phyloP scores from a whole-genome alignment of 2,888 invertebrate genomes.

The Leptinotarsa haldemani region DNA sequence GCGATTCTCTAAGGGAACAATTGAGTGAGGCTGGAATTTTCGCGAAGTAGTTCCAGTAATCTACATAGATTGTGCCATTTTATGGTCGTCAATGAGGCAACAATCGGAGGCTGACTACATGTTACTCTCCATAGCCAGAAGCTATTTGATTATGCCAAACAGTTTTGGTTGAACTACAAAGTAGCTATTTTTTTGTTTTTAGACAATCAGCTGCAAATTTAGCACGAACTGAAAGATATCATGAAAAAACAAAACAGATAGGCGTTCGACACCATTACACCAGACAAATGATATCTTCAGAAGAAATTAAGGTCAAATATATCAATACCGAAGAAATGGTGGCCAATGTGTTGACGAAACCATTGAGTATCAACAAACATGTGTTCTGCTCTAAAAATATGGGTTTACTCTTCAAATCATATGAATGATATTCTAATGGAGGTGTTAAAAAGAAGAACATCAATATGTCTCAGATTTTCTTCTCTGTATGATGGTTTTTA shows the following conservation, averaged over 20 bases:
- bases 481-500: background rate
- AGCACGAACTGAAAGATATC: conserved; percentile 3
- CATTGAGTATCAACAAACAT: background rate
- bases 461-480: background rate
- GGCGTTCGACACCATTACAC: conserved; percentile 12
- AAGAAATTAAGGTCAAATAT: background rate
- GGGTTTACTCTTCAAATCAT: conserved; percentile 3
- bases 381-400: conserved; percentile 4
- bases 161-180: background rate
- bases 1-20: conserved; percentile 29
- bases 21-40: conserved; percentile 1
- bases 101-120: conserved; percentile 21
- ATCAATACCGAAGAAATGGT: background rate
- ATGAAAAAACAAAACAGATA: background rate
- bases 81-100: conserved; percentile 17
- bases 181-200: background rate
- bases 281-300: background rate
- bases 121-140: conserved; percentile 21
- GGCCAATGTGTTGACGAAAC: conserved; percentile 6
- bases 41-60: background rate
- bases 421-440: conserved; percentile 3
- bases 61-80: conserved; percentile 19
- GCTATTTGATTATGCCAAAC: conserved; percentile 16
- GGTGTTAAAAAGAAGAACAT: conserved; percentile 10
- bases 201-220: background rate